phyloP scores from a whole-genome alignment of 2,888 invertebrate genomes.

The Ormyrus rosae region DNA sequence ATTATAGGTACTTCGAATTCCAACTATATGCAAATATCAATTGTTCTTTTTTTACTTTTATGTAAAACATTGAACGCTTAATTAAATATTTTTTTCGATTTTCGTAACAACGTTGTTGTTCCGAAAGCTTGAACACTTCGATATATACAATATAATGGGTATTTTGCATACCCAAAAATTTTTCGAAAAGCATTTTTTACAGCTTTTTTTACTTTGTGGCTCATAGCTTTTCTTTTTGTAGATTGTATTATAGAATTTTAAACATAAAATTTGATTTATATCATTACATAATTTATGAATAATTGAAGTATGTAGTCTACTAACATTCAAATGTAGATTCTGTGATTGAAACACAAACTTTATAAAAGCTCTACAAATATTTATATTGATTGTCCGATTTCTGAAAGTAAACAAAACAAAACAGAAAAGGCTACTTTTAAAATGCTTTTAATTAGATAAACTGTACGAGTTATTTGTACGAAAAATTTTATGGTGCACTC shows the following conservation, averaged over 20 bases:
- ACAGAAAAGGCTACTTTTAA: background rate
- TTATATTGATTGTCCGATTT: background rate
- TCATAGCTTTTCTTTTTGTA: too few species aligned
- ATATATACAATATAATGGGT: conserved; percentile 9
- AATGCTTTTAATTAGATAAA: background rate
- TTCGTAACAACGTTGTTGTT: conserved; percentile 33
- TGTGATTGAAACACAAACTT: background rate
- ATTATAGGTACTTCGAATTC: conserved; percentile 38
- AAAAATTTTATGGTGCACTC: conserved; percentile 26
- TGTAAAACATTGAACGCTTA: conserved; percentile 36
- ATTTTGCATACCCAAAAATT: conserved; percentile 25
- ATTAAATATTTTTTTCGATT: conserved; percentile 13
- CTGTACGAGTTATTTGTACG: background rate
- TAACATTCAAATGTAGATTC: too few species aligned
- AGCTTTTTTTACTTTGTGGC: too few species aligned
- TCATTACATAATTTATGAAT: too few species aligned
- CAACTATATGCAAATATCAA: conserved; percentile 37
- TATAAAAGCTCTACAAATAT: too few species aligned
- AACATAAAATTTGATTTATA: too few species aligned
- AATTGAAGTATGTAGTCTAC: too few species aligned
- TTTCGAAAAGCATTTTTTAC: conserved; percentile 10
- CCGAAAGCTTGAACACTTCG: conserved; percentile 12
- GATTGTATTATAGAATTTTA: too few species aligned
- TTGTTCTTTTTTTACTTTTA: conserved; percentile 30
- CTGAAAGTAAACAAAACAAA: background rate